phyloP scores from a whole-genome alignment of 1,140 invertebrate species.

The Caenorhabditis inopinata region DNA sequence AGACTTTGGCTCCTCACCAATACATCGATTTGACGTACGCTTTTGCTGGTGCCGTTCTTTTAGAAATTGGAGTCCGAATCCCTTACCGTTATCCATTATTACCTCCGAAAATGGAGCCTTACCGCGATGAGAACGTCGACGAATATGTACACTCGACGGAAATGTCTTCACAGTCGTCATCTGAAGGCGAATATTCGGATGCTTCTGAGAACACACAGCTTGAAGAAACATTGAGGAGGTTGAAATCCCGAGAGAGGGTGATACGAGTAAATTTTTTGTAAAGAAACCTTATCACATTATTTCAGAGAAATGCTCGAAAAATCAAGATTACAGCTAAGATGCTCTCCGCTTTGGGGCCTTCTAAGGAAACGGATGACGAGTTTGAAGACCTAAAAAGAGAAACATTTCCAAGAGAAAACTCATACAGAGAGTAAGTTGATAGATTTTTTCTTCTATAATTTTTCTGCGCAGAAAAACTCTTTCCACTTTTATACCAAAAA shows the following conservation, averaged over 20 bases:
- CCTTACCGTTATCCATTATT: background rate
- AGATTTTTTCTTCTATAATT: background rate
- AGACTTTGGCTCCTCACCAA: background rate
- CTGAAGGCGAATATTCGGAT: conserved; percentile 16
- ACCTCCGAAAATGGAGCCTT: conserved; percentile 15
- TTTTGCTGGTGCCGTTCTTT: background rate
- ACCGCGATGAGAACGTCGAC: background rate
- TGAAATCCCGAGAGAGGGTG: background rate
- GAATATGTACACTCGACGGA: background rate
- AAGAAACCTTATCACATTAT: background rate
- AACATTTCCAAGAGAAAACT: background rate
- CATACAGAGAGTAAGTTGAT: background rate
- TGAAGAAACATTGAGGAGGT: background rate
- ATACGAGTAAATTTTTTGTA: background rate
- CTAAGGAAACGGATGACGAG: background rate
- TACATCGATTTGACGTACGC: conserved; percentile 9
- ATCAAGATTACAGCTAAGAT: background rate
- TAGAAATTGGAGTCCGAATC: background rate
- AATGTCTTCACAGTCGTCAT: background rate
- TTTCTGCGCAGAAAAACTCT: background rate
- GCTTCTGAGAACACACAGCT: background rate
- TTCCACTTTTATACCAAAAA: background rate
- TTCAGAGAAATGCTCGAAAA: background rate
- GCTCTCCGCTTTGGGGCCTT: background rate
- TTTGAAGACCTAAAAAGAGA: background rate